Base-by-base conservation (phyloP, 2,113 vertebrate genomes). In the Dasyprocta punctata region DNA sequence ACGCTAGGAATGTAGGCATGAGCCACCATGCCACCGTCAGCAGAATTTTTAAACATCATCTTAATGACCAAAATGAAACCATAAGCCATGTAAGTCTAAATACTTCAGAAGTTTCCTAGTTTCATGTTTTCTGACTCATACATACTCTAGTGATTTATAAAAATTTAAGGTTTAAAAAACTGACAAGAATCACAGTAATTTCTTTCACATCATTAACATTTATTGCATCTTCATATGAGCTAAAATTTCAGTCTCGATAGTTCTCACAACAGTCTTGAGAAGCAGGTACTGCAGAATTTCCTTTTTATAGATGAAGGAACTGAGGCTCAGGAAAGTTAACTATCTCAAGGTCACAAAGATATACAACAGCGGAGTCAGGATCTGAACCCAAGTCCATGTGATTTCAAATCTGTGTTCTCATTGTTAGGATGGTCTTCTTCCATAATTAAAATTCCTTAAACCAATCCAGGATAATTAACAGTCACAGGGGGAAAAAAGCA, bases 121-220 rank as follows among this genome's bases (percentile, higher is more conserved):
- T 96, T 87, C 95, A 56, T 58, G n/a, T 89, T 95, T 96, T 85
- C 90, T 75, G 58, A 92, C 20, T 87, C 96, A 94, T 71, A 96
- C 3, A 30, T 82, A 13, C 12, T 95, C 71, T 86, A 44, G 12
- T 69, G 67, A 69, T 69, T 69, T 69, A 69, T 19, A 44, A 89
- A 92, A 47, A 94, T 63, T 92, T 90, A 92, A 67, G 12, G n/a
- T 33, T 97, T 67, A 86, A 92, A 83, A 92, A 77, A 26, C 28
- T 86, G 20, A 60, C 38, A 83, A 86, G 38, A 92, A 93, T 6
- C 65, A 69, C 9, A 94, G 17, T 67, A 83, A 95, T 13, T 96
- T 92, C 67, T 58, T 90, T 78, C 65, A 94, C 20, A 86, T 91
- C 83, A 75, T 90, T 78, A 80, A 13, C 16, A 92, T 81, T 73